Evolutionary conservation across 2,797 vertebrate species (phyloP), one percentile per base, ranked within the genome.

Genomic region (Falco berigora): DNA sequence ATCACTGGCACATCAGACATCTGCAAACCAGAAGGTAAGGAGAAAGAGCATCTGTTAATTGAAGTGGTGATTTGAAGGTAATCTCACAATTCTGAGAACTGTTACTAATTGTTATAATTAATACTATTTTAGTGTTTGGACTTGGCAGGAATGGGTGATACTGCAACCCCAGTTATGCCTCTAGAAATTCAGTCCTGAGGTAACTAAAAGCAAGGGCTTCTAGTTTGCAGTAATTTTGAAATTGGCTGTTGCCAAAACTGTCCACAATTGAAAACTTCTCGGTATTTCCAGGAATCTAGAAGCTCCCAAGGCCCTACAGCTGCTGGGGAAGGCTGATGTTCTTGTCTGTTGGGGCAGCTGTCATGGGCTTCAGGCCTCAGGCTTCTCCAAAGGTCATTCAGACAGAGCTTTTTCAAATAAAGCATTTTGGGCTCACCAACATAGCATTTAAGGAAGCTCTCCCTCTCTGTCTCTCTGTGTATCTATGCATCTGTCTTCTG

Each of bases 211-310:
- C 42, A 68, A 78, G 38, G n/a, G 42, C 50, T 85, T 83, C 46
- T 12, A n/a, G 34, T 55, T 34, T 90, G 81, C 28, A 80, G 62
- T 77, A 72, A 62, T 81, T 96, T 85, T 78, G 14, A 78, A 78
- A 55, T 62, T 78, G 76, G 68, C 79, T 81, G 44, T 53, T 40
- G 53, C 86, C 30, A 84, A 66, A 90, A 72, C 66, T 86, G 86
- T 63, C 86, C 71, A 73, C 74, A 90, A 93, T 14, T 47, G 68
- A 94, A 75, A 95, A 79, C 42, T 62, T 92, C 69, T 91, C 87
- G 67, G 79, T 92, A 55, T 94, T 97, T 97, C 94, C 93, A 96
- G 74, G 93, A 96, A 96, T 66, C 59, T 74, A 85, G 94, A 71
- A 89, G 80, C 63, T 92, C 88, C 88, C 84, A 28, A 76, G 90